Evolutionary conservation across 2,888 invertebrate genomes (phyloP).

Genomic region (Phengaris alcon): DNA sequence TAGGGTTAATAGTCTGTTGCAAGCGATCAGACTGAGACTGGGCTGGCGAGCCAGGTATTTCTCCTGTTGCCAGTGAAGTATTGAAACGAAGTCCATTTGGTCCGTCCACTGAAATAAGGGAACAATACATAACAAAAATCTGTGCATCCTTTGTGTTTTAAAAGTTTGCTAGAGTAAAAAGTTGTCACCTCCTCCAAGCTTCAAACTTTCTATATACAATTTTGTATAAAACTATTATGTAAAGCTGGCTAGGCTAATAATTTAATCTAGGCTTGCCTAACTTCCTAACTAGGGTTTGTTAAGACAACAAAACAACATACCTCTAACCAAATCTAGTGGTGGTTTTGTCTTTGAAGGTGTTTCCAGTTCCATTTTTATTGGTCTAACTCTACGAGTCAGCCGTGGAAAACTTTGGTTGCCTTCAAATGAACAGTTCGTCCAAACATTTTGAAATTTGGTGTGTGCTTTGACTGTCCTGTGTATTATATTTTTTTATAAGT

Average conservation of each 20-base stretch:
- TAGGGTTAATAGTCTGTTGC: conserved; percentile 79
- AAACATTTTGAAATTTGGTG: conserved; percentile 49
- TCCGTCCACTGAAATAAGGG: conserved; percentile 64
- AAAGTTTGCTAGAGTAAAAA: background rate
- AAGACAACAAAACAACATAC: conserved; percentile 46
- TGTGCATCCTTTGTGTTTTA: background rate
- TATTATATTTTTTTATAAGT: conserved; percentile 27
- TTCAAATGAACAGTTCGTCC: conserved; percentile 75
- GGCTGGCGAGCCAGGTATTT: conserved; percentile 61
- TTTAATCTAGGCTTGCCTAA: conserved; percentile 38
- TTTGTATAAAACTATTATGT: background rate
- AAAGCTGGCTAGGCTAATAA: background rate
- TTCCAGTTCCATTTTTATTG: conserved; percentile 68
- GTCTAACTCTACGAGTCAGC: conserved; percentile 55
- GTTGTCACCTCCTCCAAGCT: background rate
- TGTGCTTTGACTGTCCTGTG: conserved; percentile 61
- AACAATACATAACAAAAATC: background rate
- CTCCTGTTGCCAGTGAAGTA: conserved; percentile 63
- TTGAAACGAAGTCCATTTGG: conserved; percentile 77
- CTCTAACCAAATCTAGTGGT: conserved; percentile 73
- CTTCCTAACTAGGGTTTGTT: background rate
- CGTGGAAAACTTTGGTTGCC: conserved; percentile 82
- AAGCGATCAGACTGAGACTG: conserved; percentile 68
- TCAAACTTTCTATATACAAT: background rate
- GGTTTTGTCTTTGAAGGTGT: conserved; percentile 66